These are phyloP conservation scores for Microctonus hyperodae DNA, from an alignment of 2,888 invertebrate genomes.

Conservation along the genomic window DNA sequence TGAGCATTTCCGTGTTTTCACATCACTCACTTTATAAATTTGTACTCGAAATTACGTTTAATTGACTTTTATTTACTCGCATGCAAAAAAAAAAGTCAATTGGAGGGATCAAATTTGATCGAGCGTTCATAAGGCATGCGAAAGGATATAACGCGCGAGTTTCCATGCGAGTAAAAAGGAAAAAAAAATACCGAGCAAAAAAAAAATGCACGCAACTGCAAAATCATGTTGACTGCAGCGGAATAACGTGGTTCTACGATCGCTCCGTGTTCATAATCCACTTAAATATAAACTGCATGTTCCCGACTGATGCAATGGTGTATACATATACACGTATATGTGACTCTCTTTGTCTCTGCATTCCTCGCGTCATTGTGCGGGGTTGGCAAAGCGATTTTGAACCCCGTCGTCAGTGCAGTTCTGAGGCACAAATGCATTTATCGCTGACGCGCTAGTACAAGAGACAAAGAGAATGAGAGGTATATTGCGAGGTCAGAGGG, in stretches of 20 bases:
- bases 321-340: conserved; percentile 1
- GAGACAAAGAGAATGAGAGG: conserved; percentile 21
- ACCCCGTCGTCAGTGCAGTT: conserved; percentile 37
- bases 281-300: conserved; percentile 54
- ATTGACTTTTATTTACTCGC: conserved; percentile 7
- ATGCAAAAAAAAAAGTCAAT: conserved; percentile 4
- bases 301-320: conserved; percentile 37
- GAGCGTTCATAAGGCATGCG: conserved; percentile 24
- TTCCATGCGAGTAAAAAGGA: neutral
- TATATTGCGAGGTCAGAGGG: conserved; percentile 17
- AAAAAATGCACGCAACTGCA: conserved; percentile 49
- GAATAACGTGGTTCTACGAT: conserved; percentile 55
- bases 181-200: too few relatives aligned
- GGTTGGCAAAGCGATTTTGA: conserved; percentile 29
- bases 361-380: conserved; percentile 5
- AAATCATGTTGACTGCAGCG: conserved; percentile 58
- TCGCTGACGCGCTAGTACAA: conserved; percentile 40
- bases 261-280: conserved; percentile 57
- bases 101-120: conserved; percentile 20
- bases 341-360: conserved; percentile 22
- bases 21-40: conserved; percentile 22
- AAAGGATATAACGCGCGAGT: conserved; percentile 15
- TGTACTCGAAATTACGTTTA: conserved; percentile 19
- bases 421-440: conserved; percentile 49
- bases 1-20: neutral